Base-by-base conservation (phyloP, 2,113 vertebrate species). In the Scatophagus argus region DNA sequence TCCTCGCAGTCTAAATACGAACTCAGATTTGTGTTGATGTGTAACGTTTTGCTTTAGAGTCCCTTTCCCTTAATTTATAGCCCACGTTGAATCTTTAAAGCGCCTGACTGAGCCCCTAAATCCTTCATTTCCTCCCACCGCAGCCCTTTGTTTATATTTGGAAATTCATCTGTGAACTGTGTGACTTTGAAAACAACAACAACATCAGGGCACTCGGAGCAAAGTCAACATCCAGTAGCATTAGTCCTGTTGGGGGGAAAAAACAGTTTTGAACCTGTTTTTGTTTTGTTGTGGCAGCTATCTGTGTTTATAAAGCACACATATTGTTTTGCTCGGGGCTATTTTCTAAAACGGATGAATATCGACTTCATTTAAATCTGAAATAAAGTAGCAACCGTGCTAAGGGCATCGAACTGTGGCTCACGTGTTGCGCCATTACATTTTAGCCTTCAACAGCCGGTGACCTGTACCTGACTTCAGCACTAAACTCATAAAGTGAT, bases 281-380 rank as follows among this genome's bases (percentile, higher is more conserved):
- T 27, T 19, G 29, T 47, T 34, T 31, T 23, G 29, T 80, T 21
- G 39, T 23, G 29, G 58, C 68, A 61, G 27, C 25, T 63, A 32
- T 38, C 32, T 46, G 32, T 54, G 61, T 68, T 68, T 62, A 7
- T 27, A 6, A 31, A 62, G 71, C 3, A 27, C 44, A 49, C 69
- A 73, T n/a, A 62, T 63, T 69, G 55, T 39, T 14, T 47, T 1
- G 58, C 71, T 51, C 23, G 2, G 25, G 67, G 77, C 68, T 64
- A 5, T 72, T 67, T 17, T 49, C 6, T 2, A 7, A 21, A 25
- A 32, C n/a, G 51, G 11, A 14, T 41, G 66, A 66, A 66, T 58
- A 59, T 66, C 6, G 44, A 21, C 17, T 66, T 13, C 1, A 73
- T 43, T 32, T 58, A 14, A 58, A 27, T 21, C 6, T 49, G n/a